These are phyloP conservation scores for Pomacea canaliculata DNA, from an alignment of 2,888 invertebrate species.

Conservation along the genomic window DNA sequence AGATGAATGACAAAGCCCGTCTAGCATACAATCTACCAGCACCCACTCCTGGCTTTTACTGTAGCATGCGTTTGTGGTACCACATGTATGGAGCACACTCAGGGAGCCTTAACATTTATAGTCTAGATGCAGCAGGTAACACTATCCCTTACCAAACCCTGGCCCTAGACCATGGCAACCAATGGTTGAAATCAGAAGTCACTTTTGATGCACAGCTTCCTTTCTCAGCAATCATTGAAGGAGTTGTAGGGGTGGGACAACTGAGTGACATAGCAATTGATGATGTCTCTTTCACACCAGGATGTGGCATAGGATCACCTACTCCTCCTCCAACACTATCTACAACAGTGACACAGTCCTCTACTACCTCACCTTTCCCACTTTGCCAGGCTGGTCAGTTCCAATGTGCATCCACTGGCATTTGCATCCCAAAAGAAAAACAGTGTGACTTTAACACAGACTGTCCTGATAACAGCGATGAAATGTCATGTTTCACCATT, in stretches of 20 bases:
- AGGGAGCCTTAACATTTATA: constrained; percentile 52
- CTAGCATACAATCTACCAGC: constrained; percentile 59
- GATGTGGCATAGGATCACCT: constrained; percentile 46
- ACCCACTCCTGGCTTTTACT: constrained; percentile 44
- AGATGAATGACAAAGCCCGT: constrained; percentile 73
- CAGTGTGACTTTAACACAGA: constrained; percentile 46
- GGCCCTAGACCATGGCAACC: constrained; percentile 57
- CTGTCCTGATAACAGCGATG: constrained; percentile 43
- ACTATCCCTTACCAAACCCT: constrained; percentile 39
- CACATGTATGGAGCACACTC: constrained; percentile 60
- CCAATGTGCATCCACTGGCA: constrained; percentile 36
- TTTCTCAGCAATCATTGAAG: constrained; percentile 61
- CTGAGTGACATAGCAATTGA: constrained; percentile 63
- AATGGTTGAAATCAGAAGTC: constrained; percentile 56
- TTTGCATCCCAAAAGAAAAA: constrained; percentile 42
- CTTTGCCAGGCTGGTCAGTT: constrained; percentile 31
- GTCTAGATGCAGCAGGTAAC: constrained; percentile 32
- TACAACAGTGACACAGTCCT: constrained; percentile 30
- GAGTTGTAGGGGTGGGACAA: constrained; percentile 54
- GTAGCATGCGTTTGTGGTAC: constrained; percentile 64
- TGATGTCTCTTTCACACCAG: constrained; percentile 62
- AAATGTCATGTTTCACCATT: constrained; percentile 43
- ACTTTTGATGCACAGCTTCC: constrained; percentile 41
- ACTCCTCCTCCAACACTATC: constrained; percentile 33
- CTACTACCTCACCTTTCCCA: constrained; percentile 34